phyloP scores from a whole-genome alignment of 2,888 invertebrate genomes.

The Chesias legatella region DNA sequence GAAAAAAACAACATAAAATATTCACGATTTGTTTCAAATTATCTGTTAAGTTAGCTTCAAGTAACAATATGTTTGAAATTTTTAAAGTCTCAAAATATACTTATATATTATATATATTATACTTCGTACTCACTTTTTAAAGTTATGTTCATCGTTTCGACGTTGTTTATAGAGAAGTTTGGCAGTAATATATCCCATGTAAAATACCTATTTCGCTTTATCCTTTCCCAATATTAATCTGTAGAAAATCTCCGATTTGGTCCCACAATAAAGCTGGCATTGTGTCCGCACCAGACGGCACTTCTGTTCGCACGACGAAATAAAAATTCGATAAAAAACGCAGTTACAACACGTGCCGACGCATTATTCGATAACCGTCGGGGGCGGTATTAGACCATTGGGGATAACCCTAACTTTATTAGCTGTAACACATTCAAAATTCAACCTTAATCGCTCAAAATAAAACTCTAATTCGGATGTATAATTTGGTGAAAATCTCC shows the following conservation, averaged over 20 bases:
- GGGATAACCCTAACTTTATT: slow-evolving; percentile 67
- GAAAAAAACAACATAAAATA: too few relatives aligned
- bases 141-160: too few relatives aligned
- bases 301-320: slow-evolving; percentile 71
- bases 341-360: slow-evolving; percentile 64
- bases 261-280: slow-evolving; percentile 40
- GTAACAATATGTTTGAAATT: too few relatives aligned
- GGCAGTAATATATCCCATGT: too few relatives aligned
- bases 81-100: too few relatives aligned
- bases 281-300: slow-evolving; percentile 67
- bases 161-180: too few relatives aligned
- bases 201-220: not conserved
- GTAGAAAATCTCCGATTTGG: slow-evolving; percentile 16
- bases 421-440: slow-evolving; percentile 23
- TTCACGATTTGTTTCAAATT: too few relatives aligned
- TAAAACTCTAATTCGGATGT: slow-evolving; percentile 31
- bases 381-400: slow-evolving; percentile 72
- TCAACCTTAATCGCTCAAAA: slow-evolving; percentile 15
- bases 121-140: too few relatives aligned
- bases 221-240: slow-evolving; percentile 21
- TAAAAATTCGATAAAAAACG: slow-evolving; percentile 73
- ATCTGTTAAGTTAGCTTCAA: too few relatives aligned
- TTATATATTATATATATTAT: too few relatives aligned
- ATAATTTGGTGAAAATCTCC: not conserved
- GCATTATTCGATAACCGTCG: slow-evolving; percentile 79